Percentiles rank a stretch among this genome's conserved stretches.
Evolutionary conservation across 2,797 vertebrate genomes (phyloP).

Genomic region (Tiaroga cobitis): DNA sequence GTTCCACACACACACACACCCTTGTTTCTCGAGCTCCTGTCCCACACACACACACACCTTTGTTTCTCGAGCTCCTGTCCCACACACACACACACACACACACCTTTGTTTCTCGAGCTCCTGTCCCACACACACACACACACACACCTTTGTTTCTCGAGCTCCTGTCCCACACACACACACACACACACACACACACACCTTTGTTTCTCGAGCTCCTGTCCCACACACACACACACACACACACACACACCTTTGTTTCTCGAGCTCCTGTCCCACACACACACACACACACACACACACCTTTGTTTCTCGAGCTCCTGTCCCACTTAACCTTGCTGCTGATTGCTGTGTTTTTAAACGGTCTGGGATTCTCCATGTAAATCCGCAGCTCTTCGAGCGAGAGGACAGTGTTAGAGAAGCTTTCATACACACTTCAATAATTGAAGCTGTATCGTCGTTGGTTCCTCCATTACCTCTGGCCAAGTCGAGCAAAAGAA

Average conservation of each 20-base stretch:
- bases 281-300: background rate
- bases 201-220: background rate
- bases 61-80: too few relatives aligned
- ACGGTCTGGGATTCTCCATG: too few relatives aligned
- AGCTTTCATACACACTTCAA: conserved; percentile 62
- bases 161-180: background rate
- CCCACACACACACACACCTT: too few relatives aligned
- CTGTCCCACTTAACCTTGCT: conserved; percentile 24
- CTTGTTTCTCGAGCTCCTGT: too few relatives aligned
- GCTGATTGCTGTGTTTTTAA: background rate
- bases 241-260: background rate
- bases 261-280: background rate
- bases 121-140: too few relatives aligned
- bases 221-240: background rate
- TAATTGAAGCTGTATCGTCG: conserved; percentile 64
- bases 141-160: too few relatives aligned
- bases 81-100: background rate
- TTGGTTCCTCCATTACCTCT: conserved; percentile 55
- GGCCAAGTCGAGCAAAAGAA: conserved; percentile 53
- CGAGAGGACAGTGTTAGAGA: conserved; percentile 42
- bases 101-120: too few relatives aligned
- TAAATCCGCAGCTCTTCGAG: conserved; percentile 8
- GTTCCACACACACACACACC: background rate
- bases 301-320: background rate
- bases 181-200: conserved; percentile 10